phyloP scores from a whole-genome alignment of 1,140 invertebrate species.

The Drosophila azteca region DNA sequence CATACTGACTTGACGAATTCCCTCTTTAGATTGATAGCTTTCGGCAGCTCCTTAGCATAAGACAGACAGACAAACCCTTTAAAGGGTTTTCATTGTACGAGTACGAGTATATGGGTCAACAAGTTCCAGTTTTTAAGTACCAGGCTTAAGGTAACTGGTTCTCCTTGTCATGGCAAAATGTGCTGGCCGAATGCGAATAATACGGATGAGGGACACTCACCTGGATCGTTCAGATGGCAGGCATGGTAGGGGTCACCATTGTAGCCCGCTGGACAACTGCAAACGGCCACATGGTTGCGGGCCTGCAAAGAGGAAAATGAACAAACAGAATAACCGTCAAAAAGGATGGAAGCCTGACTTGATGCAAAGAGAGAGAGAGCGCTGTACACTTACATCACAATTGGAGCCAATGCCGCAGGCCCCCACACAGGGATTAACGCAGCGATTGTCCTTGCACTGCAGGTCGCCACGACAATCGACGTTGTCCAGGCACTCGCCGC shows the following conservation, averaged over 20 bases:
- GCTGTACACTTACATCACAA: slow-evolving; percentile 86
- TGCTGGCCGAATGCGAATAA: too few relatives aligned
- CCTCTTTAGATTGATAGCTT: too few relatives aligned
- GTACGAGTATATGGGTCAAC: too few relatives aligned
- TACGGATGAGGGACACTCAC: slow-evolving; percentile 78
- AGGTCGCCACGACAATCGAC: slow-evolving; percentile 87
- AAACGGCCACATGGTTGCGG: slow-evolving; percentile 92
- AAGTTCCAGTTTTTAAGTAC: too few relatives aligned
- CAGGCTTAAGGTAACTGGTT: too few relatives aligned
- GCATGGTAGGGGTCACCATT: slow-evolving; percentile 91
- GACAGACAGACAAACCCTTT: too few relatives aligned
- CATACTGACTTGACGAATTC: too few relatives aligned
- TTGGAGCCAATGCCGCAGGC: slow-evolving; percentile 89
- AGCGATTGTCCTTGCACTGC: slow-evolving; percentile 91
- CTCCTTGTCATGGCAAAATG: too few relatives aligned
- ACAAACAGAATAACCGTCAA: slow-evolving; percentile 38
- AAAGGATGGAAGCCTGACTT: slow-evolving; percentile 35
- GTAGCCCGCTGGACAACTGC: slow-evolving; percentile 92
- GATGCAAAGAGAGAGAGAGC: background rate
- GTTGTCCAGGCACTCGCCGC: slow-evolving; percentile 87
- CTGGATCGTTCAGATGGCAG: slow-evolving; percentile 87
- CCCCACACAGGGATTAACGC: slow-evolving; percentile 90
- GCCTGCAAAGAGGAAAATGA: slow-evolving; percentile 84
- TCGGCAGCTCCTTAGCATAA: too few relatives aligned
- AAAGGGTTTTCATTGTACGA: too few relatives aligned